phyloP scores from a whole-genome alignment of 2,888 invertebrate genomes.

The Caenorhabditis sp. region DNA sequence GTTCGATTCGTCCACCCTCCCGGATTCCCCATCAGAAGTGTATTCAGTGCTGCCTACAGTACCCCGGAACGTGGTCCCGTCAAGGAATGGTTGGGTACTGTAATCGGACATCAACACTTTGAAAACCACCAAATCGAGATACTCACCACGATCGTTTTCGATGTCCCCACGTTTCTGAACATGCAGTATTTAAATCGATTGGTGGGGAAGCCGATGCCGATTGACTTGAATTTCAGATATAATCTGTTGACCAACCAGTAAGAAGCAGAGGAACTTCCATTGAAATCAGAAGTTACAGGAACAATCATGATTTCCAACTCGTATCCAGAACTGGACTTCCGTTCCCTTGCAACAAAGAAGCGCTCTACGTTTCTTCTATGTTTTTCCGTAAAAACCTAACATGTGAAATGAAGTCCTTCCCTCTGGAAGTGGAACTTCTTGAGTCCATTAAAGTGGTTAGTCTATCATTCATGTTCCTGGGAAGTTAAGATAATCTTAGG shows the following conservation, averaged over 20 bases:
- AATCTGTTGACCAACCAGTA: slow-evolving; percentile 43
- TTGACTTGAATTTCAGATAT: slow-evolving; percentile 40
- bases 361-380: slow-evolving; percentile 36
- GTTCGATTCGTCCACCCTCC: slow-evolving; percentile 25
- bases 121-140: slow-evolving; percentile 21
- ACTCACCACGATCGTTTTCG: slow-evolving; percentile 21
- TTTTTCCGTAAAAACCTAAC: slow-evolving; percentile 34
- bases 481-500: no score
- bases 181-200: slow-evolving; percentile 37
- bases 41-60: slow-evolving; percentile 31
- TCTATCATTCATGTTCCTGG: neutral
- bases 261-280: neutral
- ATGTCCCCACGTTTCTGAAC: slow-evolving; percentile 20
- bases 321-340: neutral
- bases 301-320: slow-evolving; percentile 31
- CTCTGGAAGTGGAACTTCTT: slow-evolving; percentile 10
- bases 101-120: slow-evolving; percentile 7
- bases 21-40: slow-evolving; percentile 3
- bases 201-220: slow-evolving; percentile 35
- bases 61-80: slow-evolving; percentile 29
- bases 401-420: neutral
- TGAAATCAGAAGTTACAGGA: slow-evolving; percentile 4
- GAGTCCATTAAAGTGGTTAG: slow-evolving; percentile 39
- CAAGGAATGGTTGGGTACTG: neutral
- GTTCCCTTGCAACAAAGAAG: slow-evolving; percentile 51